Evolutionary conservation across 2,113 vertebrate species (phyloP), one percentile per base, ranked within the genome.

Genomic region (Halcyon senegalensis): DNA sequence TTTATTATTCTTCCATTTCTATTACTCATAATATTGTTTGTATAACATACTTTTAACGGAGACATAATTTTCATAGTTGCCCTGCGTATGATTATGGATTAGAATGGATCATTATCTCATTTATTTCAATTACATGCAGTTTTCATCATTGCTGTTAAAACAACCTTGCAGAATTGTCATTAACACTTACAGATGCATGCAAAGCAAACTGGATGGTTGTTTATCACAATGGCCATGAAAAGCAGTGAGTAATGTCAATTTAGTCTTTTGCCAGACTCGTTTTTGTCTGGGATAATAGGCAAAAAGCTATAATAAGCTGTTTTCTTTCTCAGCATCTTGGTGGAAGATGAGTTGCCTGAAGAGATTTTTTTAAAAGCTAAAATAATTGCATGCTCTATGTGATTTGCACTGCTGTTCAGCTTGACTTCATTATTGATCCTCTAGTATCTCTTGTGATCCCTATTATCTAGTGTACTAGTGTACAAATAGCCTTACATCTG

Each of bases 361-460:
- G 69, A 79, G 51, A 68, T n/a, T 23, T 94, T 46, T 44, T 21
- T 20, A 44, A 92, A 93, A 79, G 35, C 56, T 81, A 21, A 69
- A 90, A 78, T 82, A 70, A 89, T 84, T 92, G 56, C 31, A 23
- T 62, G 30, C 48, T 62, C 5, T 55, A 41, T 87, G 56, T 72
- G 56, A 79, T 79, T 91, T 89, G 10, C 53, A 84, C 31, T 39
- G 12, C 79, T 51, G 56, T 92, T 90, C 79, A 72, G 72, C 60
- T 84, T 58, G 89, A 50, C 48, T 89, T 95, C 62, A 16, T 41
- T 94, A 96, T 92, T 84, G 92, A 95, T 95, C 90, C 24, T 78
- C n/a, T 77, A 53, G 33, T 75, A 48, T 72, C 94, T 94, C 63
- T 72, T 94, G 88, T 92, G 76, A 37, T 90, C 73, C 84, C 86